phyloP scores from a whole-genome alignment of 2,113 vertebrate species.

The Hyaena hyaena region DNA sequence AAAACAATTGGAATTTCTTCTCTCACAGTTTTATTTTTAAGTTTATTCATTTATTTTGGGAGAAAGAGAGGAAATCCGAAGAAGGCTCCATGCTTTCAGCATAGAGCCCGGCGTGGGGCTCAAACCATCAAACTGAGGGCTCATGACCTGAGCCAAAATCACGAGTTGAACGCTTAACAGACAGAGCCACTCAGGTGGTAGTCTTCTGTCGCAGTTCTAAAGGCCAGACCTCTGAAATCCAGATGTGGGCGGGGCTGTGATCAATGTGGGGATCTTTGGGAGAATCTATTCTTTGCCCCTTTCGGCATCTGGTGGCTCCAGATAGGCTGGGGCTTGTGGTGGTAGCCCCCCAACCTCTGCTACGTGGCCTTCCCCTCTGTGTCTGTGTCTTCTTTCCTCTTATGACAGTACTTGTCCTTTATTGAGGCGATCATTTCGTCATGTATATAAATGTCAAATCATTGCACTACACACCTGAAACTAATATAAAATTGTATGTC shows the following conservation, averaged over 20 bases:
- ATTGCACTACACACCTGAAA: neutral
- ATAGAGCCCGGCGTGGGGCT: too few relatives aligned
- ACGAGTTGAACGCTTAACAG: too few relatives aligned
- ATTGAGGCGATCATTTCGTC: neutral
- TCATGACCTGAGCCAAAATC: too few relatives aligned
- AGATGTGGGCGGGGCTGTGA: neutral
- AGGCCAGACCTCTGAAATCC: neutral
- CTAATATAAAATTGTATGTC: neutral
- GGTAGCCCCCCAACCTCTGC: neutral
- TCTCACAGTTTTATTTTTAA: neutral
- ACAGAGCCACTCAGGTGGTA: too few relatives aligned
- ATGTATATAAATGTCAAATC: neutral
- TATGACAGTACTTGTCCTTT: neutral
- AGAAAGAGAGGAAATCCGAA: too few relatives aligned
- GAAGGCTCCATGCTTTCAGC: too few relatives aligned
- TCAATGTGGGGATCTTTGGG: too few relatives aligned
- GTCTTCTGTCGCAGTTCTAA: neutral
- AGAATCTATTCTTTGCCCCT: neutral
- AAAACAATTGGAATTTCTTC: neutral
- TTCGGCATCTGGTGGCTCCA: neutral
- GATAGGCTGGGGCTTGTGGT: neutral
- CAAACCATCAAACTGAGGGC: too few relatives aligned
- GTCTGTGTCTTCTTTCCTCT: neutral
- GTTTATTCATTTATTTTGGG: too few relatives aligned
- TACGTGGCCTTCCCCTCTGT: neutral